phyloP scores from a whole-genome alignment of 2,797 vertebrate genomes.

The Spinibarbus caldwelli region DNA sequence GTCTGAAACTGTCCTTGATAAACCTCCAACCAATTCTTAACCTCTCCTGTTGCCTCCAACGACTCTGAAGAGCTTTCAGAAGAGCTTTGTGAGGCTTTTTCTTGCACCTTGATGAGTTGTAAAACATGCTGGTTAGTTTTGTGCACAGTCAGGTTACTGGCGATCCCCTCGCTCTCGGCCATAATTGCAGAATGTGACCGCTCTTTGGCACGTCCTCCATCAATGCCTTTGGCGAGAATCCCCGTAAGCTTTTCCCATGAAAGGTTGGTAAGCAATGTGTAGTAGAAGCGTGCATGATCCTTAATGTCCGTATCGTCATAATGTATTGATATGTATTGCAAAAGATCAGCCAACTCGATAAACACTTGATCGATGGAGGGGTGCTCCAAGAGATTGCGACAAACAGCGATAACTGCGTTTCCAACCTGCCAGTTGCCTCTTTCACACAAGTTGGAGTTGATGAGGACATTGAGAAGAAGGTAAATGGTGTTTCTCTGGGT shows the following conservation, averaged over 20 bases:
- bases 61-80: neutral
- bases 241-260: conserved; percentile 80
- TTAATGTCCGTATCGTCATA: conserved; percentile 83
- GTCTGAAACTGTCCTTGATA: conserved; percentile 73
- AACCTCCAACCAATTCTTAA: conserved; percentile 54
- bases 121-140: conserved; percentile 67
- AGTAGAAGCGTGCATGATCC: conserved; percentile 88
- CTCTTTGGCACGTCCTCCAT: conserved; percentile 74
- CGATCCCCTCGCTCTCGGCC: conserved; percentile 83
- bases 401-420: conserved; percentile 80
- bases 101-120: conserved; percentile 63
- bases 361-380: conserved; percentile 75
- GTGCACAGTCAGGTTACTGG: conserved; percentile 76
- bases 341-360: conserved; percentile 77
- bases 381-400: conserved; percentile 80
- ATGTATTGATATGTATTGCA: conserved; percentile 76
- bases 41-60: fast-evolving
- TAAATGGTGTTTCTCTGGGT: conserved; percentile 70
- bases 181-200: conserved; percentile 80
- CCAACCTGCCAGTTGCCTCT: conserved; percentile 81
- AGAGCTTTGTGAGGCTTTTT: neutral
- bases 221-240: conserved; percentile 69
- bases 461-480: conserved; percentile 76
- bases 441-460: conserved; percentile 62
- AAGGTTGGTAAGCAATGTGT: conserved; percentile 83